Evolutionary conservation across 2,113 vertebrate species (phyloP).

Genomic region (Ancistrus triradiatus): DNA sequence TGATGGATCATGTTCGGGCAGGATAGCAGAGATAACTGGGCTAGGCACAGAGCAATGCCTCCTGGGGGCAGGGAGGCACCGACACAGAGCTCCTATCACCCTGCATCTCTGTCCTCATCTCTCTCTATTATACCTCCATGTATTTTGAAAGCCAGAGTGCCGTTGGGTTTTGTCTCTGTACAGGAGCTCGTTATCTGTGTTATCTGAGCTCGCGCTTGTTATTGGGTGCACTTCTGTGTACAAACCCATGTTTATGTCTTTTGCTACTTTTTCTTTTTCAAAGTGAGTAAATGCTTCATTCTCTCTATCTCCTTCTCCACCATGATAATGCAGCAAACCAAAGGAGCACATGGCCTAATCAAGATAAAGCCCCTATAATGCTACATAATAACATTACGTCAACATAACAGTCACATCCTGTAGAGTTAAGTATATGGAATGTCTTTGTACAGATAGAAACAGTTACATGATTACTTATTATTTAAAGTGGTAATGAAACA

Average conservation of each 20-base stretch:
- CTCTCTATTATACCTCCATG: slow-evolving; percentile 29
- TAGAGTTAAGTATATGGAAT: no score
- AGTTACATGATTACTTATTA: no score
- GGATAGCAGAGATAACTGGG: slow-evolving; percentile 50
- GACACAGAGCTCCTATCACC: background rate
- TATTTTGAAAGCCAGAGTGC: slow-evolving; percentile 29
- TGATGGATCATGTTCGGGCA: slow-evolving; percentile 50
- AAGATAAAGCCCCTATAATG: no score
- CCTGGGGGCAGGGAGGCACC: slow-evolving; percentile 35
- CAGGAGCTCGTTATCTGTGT: slow-evolving; percentile 4
- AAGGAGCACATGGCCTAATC: no score
- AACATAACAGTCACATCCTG: no score
- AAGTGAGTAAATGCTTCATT: background rate
- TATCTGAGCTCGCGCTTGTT: background rate
- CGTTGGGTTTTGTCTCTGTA: no score
- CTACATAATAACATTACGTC: no score
- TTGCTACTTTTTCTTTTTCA: background rate
- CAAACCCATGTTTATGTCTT: background rate
- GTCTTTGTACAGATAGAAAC: no score
- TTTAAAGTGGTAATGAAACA: no score
- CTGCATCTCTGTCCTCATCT: background rate
- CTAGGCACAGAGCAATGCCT: slow-evolving; percentile 41
- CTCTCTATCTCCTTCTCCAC: background rate
- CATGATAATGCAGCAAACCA: no score
- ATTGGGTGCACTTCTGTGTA: background rate